Evolutionary conservation across 2,888 invertebrate genomes (phyloP).

Genomic region (Blomia tropicalis): DNA sequence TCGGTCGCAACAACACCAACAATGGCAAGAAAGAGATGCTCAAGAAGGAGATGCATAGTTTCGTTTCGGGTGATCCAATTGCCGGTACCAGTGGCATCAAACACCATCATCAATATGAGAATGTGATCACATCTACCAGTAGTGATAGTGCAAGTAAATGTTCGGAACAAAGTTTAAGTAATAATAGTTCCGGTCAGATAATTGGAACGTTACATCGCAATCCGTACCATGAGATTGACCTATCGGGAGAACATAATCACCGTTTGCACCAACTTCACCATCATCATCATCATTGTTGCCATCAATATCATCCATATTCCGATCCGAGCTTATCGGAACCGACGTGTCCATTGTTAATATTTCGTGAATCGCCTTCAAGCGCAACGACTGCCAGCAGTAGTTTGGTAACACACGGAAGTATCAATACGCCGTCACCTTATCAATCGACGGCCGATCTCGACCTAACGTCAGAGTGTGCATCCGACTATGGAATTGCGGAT

Average conservation of each 20-base stretch:
- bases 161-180: background rate
- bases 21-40: background rate
- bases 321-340: background rate
- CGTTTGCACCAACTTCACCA: background rate
- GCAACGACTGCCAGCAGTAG: background rate
- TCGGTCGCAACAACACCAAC: background rate
- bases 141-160: background rate
- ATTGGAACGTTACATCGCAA: background rate
- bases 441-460: constrained; percentile 9
- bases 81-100: background rate
- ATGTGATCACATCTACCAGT: background rate
- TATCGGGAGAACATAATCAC: background rate
- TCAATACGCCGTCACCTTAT: background rate
- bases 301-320: background rate
- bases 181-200: background rate
- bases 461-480: background rate
- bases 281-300: constrained; percentile 4
- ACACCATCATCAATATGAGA: background rate
- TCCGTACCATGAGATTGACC: constrained; percentile 5
- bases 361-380: constrained; percentile 10
- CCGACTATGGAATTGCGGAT: background rate
- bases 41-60: background rate
- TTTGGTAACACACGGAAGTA: background rate
- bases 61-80: background rate
- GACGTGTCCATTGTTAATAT: background rate